A percentile compares a stretch with the other conserved stretches of the same genome.
Conservation (phyloP, 2,888 invertebrate species). For the Coecobrya sp. region DNA sequence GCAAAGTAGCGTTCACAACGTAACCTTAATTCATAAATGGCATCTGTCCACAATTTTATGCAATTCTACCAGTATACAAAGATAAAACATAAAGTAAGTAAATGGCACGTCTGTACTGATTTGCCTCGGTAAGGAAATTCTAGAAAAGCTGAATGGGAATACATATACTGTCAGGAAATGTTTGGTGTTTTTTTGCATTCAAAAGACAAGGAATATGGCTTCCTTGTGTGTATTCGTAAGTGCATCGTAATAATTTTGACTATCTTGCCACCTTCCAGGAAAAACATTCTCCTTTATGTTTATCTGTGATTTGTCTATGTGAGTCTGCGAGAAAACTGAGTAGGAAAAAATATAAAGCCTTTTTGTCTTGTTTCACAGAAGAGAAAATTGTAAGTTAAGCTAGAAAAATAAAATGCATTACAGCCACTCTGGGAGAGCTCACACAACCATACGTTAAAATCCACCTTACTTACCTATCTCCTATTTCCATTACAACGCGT, state of each 20-base stretch:
- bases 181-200: neutral
- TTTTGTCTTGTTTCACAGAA: slow-evolving; percentile 11
- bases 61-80: slow-evolving; percentile 29
- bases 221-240: neutral
- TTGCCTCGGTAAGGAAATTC: neutral
- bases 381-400: slow-evolving; percentile 58
- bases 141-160: neutral
- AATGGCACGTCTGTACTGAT: slow-evolving; percentile 53
- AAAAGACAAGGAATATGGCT: neutral
- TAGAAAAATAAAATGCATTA: slow-evolving; percentile 24
- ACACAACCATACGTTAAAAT: neutral
- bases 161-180: slow-evolving; percentile 36
- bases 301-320: neutral
- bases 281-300: neutral
- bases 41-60: slow-evolving; percentile 24
- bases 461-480: slow-evolving; percentile 4
- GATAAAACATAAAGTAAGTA: slow-evolving; percentile 52
- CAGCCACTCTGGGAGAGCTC: neutral
- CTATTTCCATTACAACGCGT: neutral
- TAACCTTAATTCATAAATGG: slow-evolving; percentile 9
- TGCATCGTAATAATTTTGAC: neutral
- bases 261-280: neutral
- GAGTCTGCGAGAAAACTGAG: neutral
- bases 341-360: neutral
- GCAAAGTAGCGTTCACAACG: neutral